Evolutionary conservation across 2,113 vertebrate species (phyloP).

Genomic region (Capricornis sumatraensis): DNA sequence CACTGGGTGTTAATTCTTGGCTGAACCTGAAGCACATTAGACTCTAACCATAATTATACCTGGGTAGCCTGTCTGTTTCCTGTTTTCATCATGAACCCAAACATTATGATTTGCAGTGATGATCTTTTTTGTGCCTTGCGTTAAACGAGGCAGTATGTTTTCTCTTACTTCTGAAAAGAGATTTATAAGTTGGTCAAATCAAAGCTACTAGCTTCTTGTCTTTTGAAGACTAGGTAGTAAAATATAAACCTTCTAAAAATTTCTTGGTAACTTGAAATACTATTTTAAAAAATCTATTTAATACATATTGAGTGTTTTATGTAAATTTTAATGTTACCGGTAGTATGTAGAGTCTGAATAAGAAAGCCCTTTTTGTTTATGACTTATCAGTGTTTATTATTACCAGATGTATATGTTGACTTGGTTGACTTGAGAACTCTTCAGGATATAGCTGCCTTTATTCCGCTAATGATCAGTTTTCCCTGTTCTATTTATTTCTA

Average conservation of each 20-base stretch:
- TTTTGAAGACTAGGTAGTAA: conserved; percentile 49
- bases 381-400: conserved; percentile 53
- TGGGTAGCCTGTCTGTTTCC: conserved; percentile 66
- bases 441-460: conserved; percentile 3
- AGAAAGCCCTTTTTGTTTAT: conserved; percentile 52
- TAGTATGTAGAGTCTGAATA: conserved; percentile 31
- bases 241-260: not conserved
- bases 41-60: conserved; percentile 49
- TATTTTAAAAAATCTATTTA: not conserved
- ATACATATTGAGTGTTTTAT: not conserved
- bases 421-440: not conserved
- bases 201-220: conserved; percentile 4
- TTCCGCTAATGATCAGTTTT: not conserved
- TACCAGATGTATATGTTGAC: conserved; percentile 37
- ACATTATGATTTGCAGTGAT: conserved; percentile 51
- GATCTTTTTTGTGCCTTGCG: conserved; percentile 46
- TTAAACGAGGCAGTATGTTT: conserved; percentile 40
- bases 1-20: conserved; percentile 67
- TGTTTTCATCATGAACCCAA: conserved; percentile 64
- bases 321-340: conserved; percentile 39
- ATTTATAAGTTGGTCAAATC: conserved; percentile 50
- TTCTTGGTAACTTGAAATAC: conserved; percentile 45
- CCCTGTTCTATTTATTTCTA: not conserved
- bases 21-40: conserved; percentile 59
- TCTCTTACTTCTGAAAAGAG: conserved; percentile 43